phyloP scores from a whole-genome alignment of 2,113 vertebrate genomes.

The Cephalopterus ornatus region DNA sequence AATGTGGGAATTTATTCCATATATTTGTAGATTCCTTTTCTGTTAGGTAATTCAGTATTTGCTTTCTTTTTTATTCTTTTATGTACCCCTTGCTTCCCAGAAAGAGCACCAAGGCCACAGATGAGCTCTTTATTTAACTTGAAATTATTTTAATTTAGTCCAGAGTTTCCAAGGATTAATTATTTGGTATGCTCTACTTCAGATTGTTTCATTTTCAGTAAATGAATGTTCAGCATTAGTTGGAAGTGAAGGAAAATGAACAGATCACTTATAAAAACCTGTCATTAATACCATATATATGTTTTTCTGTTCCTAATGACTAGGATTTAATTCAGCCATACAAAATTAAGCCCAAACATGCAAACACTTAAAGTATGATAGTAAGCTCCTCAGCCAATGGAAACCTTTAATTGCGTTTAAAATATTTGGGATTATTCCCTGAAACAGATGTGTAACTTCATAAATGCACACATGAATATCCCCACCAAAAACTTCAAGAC shows the following conservation, averaged over 20 bases:
- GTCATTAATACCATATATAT: background rate
- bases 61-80: constrained; percentile 21
- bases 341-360: background rate
- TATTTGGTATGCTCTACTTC: constrained; percentile 13
- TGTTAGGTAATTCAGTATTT: constrained; percentile 6
- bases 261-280: background rate
- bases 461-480: background rate
- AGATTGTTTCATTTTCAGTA: constrained; percentile 34
- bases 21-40: constrained; percentile 35
- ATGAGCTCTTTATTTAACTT: constrained; percentile 50
- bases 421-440: background rate
- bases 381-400: background rate
- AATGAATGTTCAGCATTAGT: constrained; percentile 22
- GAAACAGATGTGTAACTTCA: background rate
- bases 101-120: background rate
- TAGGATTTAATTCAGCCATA: background rate
- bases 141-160: constrained; percentile 34
- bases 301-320: background rate
- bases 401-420: background rate
- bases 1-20: constrained; percentile 33
- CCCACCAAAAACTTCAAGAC: background rate
- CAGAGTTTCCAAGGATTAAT: constrained; percentile 43
- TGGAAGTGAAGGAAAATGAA: constrained; percentile 17
- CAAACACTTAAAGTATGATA: background rate
- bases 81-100: constrained; percentile 7